Percentiles rank a stretch among this genome's conserved stretches.
Conservation (phyloP, 2,797 vertebrate species). For the Heliangelus exortis region DNA sequence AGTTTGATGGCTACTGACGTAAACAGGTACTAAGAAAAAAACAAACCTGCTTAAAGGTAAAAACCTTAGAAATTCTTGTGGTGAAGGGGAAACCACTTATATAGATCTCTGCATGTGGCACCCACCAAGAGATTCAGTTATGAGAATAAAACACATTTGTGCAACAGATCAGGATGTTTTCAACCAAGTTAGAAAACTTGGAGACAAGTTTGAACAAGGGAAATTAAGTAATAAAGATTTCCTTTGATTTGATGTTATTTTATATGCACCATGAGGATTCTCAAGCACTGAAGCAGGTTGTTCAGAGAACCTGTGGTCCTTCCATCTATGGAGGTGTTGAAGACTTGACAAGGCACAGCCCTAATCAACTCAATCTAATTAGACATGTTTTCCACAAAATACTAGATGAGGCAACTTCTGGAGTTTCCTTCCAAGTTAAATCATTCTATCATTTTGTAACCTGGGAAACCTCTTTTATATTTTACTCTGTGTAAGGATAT, state of each 20-base stretch:
- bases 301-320: accelerated
- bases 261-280: accelerated
- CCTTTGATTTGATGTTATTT: neutral
- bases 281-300: neutral
- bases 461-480: neutral
- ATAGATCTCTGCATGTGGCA: neutral
- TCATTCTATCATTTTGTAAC: neutral
- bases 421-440: neutral
- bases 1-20: neutral
- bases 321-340: neutral
- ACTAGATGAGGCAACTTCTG: neutral
- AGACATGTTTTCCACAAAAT: accelerated
- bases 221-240: neutral
- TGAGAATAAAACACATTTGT: neutral
- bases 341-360: neutral
- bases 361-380: neutral
- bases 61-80: neutral
- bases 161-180: neutral
- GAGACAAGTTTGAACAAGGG: neutral
- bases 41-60: neutral
- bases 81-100: neutral
- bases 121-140: neutral
- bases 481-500: neutral
- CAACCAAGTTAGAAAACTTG: neutral
- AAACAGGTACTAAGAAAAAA: neutral